A percentile compares a stretch with the other conserved stretches of the same genome.
Conservation (phyloP, 2,113 vertebrate species). For the Phocoena sinus region DNA sequence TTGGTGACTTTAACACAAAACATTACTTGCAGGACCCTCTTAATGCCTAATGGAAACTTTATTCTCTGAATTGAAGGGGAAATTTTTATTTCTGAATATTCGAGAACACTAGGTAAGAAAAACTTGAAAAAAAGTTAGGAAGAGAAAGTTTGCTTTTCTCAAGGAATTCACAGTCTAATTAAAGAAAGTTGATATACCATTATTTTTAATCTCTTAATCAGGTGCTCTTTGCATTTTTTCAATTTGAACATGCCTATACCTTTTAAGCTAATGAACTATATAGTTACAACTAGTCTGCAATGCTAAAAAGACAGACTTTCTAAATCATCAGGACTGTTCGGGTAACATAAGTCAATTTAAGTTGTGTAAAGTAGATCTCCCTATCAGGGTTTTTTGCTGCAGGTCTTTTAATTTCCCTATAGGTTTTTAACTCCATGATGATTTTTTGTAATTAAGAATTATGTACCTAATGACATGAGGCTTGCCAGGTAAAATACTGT, state of each 20-base stretch:
- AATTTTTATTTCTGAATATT: background rate
- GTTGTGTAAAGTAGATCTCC: conserved; percentile 60
- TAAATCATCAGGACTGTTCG: conserved; percentile 34
- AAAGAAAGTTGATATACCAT: background rate
- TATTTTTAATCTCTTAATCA: conserved; percentile 54
- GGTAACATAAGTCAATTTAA: conserved; percentile 69
- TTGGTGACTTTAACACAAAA: background rate
- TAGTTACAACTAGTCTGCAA: conserved; percentile 13
- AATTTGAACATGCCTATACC: conserved; percentile 19
- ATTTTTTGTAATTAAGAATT: conserved; percentile 74
- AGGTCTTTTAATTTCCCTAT: conserved; percentile 74
- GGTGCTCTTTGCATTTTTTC: conserved; percentile 7
- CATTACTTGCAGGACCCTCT: background rate
- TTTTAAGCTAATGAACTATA: conserved; percentile 43
- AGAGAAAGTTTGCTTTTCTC: conserved; percentile 17
- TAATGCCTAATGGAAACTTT: background rate
- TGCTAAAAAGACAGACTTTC: conserved; percentile 50
- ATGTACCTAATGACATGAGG: conserved; percentile 56
- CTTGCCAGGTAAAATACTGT: conserved; percentile 37
- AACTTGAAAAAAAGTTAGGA: background rate
- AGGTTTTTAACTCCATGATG: conserved; percentile 66
- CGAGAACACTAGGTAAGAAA: background rate
- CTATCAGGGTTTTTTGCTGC: conserved; percentile 45
- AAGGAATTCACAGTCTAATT: background rate
- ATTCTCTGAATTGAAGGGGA: background rate